These are phyloP conservation scores for Champsocephalus gunnari DNA, from an alignment of 2,797 vertebrate genomes.

Conservation along the genomic window DNA sequence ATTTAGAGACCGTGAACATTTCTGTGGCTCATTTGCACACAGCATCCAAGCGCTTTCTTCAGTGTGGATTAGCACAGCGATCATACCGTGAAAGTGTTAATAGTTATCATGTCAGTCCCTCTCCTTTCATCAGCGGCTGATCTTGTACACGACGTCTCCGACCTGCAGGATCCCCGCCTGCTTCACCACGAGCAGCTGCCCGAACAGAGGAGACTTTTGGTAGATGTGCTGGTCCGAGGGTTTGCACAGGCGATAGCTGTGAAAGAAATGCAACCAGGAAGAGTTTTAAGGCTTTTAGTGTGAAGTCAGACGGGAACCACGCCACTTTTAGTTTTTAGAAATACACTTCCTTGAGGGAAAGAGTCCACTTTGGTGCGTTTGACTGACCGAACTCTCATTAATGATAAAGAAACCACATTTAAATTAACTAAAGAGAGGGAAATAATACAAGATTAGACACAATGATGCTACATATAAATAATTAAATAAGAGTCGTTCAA, in stretches of 20 bases:
- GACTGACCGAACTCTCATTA: not conserved
- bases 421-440: not conserved
- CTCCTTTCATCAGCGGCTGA: slow-evolving; percentile 69
- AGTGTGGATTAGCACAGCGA: not conserved
- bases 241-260: slow-evolving; percentile 92
- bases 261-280: not conserved
- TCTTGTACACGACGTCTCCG: slow-evolving; percentile 91
- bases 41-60: not conserved
- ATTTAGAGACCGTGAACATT: not conserved
- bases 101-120: not conserved
- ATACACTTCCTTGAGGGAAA: not conserved
- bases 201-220: slow-evolving; percentile 88
- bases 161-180: slow-evolving; percentile 88
- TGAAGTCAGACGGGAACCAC: not conserved
- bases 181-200: slow-evolving; percentile 89
- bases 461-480: not conserved
- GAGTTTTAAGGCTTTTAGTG: not conserved
- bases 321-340: no score
- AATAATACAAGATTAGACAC: not conserved
- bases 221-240: slow-evolving; percentile 87
- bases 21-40: not conserved
- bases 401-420: not conserved
- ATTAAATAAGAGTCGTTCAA: no score
- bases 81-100: not conserved
- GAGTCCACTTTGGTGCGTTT: not conserved